Percentiles rank a stretch among this genome's conserved stretches.
phyloP scores from a whole-genome alignment of 2,797 vertebrate genomes.

The Chelon labrosus region DNA sequence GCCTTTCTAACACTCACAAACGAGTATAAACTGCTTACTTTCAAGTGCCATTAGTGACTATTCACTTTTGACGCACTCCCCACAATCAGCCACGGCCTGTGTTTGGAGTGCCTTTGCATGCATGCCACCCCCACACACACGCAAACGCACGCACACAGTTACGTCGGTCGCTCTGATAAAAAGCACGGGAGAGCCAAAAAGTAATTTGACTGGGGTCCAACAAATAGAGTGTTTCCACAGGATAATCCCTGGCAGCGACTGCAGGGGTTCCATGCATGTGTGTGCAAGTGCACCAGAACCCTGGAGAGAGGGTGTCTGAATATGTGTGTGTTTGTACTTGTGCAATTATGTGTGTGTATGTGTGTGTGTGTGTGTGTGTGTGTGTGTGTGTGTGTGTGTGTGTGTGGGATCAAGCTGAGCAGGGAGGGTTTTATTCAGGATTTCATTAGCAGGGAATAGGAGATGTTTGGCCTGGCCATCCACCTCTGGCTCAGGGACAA shows the following conservation, averaged over 20 bases:
- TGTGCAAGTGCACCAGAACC: slow-evolving; percentile 26
- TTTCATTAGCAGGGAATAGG: slow-evolving; percentile 81
- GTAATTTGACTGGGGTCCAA: slow-evolving; percentile 80
- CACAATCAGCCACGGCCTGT: slow-evolving; percentile 63
- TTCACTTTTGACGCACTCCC: slow-evolving; percentile 58
- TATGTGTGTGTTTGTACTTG: slow-evolving; percentile 43
- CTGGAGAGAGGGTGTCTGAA: slow-evolving; percentile 52
- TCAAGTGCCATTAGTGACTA: slow-evolving; percentile 69
- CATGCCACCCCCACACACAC: slow-evolving; percentile 18
- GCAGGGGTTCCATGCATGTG: slow-evolving; percentile 44
- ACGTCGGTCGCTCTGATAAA: slow-evolving; percentile 71
- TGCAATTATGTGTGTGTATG: slow-evolving; percentile 8
- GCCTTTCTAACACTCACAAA: slow-evolving; percentile 14
- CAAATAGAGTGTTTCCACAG: slow-evolving; percentile 81
- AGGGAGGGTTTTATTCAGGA: slow-evolving; percentile 77
- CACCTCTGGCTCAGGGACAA: slow-evolving; percentile 78
- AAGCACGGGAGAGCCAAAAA: slow-evolving; percentile 71
- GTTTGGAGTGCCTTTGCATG: slow-evolving; percentile 54
- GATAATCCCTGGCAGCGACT: slow-evolving; percentile 75
- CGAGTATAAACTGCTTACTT: slow-evolving; percentile 57
- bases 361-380: background rate
- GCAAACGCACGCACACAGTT: slow-evolving; percentile 11
- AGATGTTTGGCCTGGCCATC: slow-evolving; percentile 75
- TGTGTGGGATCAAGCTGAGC: slow-evolving; percentile 52
- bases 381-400: slow-evolving; percentile 14